Base-by-base conservation (phyloP, 2,888 invertebrate species). In the Eubasilissa splendida region DNA sequence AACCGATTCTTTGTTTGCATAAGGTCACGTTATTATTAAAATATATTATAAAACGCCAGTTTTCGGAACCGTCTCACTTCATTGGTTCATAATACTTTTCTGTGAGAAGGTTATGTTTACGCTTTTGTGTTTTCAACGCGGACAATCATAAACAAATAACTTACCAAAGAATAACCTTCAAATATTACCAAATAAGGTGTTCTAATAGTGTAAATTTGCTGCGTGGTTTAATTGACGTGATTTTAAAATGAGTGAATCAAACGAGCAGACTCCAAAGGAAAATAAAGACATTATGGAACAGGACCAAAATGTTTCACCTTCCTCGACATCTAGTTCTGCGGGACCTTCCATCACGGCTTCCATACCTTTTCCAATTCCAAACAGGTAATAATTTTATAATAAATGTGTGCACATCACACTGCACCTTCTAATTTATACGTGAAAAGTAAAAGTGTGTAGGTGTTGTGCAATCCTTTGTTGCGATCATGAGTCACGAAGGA, bases 281-380 rank as follows among this genome's bases (percentile, higher is more conserved):
- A 8, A 14, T 65, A 60, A 73, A 78, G 75, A 65, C 12, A 11
- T 7, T 31, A 54, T 66, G 59, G 73, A 56, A 22, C 52, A 68
- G 14, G 68, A 53, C 63, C 70, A 65, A 53, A 65, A 74, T 56
- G 12, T 7, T 54, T 7, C 8, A 11, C 31, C 76, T 53, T 50
- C 78, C 10, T 50, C 66, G 52, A 52, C 79, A 22, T 5, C 80
- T 14, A 50, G 22, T 11, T 53, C 52, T 42, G 60, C 76, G 14
- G 83, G 76, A 66, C 63, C 82, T 54, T 81, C 80, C 31, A 81
- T 83, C 7, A 83, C 77, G 10, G 83, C 80, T 14, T 79, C 81
- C 22, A 81, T 83, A 52, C 77, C 83, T 22, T 74, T 83, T 54
- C 83, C 83, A 5, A 77, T 77, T 12, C 74, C 31, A 50, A 79